These are phyloP conservation scores for Campaea margaritaria DNA, from an alignment of 2,888 invertebrate species.

Conservation along the genomic window DNA sequence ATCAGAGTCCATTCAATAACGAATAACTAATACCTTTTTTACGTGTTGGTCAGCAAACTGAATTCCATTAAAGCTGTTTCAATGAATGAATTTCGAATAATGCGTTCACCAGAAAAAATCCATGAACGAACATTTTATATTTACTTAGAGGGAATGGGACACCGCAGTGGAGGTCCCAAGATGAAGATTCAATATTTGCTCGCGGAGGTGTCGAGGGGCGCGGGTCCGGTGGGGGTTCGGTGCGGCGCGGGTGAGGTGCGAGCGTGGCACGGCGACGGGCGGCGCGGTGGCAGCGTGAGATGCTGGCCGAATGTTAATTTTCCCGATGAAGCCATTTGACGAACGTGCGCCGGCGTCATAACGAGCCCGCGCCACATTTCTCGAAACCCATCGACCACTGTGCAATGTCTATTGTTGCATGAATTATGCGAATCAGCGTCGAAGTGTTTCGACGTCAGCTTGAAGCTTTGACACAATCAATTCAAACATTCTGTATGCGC, in stretches of 20 bases:
- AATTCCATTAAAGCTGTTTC: slow-evolving; percentile 43
- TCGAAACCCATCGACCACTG: slow-evolving; percentile 69
- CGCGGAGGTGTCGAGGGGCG: slow-evolving; percentile 48
- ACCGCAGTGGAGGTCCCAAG: slow-evolving; percentile 72
- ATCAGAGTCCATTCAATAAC: slow-evolving; percentile 12
- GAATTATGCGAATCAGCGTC: slow-evolving; percentile 68
- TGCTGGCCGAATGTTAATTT: slow-evolving; percentile 81
- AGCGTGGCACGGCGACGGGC: slow-evolving; percentile 33
- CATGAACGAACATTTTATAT: slow-evolving; percentile 54
- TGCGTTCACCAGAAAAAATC: slow-evolving; percentile 52
- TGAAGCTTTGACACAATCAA: slow-evolving; percentile 51
- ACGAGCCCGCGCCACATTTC: slow-evolving; percentile 71
- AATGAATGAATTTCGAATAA: slow-evolving; percentile 54
- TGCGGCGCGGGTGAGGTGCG: slow-evolving; percentile 34
- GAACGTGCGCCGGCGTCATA: slow-evolving; percentile 72
- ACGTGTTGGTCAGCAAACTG: slow-evolving; percentile 30
- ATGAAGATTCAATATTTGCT: slow-evolving; percentile 77
- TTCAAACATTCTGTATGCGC: slow-evolving; percentile 55
- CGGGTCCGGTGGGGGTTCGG: slow-evolving; percentile 43
- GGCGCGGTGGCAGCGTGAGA: slow-evolving; percentile 47
- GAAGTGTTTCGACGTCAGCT: slow-evolving; percentile 47
- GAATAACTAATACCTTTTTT: slow-evolving; percentile 14
- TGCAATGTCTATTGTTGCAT: slow-evolving; percentile 71
- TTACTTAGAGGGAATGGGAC: slow-evolving; percentile 64
- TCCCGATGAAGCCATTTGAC: slow-evolving; percentile 79